These are phyloP conservation scores for Chymomyza procnemis DNA, from an alignment of 2,888 invertebrate genomes.

Conservation along the genomic window DNA sequence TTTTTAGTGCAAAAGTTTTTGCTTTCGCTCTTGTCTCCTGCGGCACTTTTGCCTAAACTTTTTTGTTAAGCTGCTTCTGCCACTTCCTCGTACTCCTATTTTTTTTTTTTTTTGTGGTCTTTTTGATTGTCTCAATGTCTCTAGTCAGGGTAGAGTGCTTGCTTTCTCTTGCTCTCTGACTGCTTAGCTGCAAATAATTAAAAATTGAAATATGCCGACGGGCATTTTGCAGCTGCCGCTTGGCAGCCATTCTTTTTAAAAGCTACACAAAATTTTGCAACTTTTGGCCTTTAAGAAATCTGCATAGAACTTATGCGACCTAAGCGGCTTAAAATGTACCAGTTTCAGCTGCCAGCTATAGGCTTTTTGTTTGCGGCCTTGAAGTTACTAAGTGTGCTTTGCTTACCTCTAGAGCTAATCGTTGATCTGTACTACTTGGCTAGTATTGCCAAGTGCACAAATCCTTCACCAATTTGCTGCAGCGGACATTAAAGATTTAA, in stretches of 20 bases:
- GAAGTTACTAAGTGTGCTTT: too few relatives aligned
- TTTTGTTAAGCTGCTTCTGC: background rate
- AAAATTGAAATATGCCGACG: constrained; percentile 21
- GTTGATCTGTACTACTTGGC: too few relatives aligned
- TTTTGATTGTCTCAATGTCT: background rate
- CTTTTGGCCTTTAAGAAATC: too few relatives aligned
- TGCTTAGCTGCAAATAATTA: constrained; percentile 43
- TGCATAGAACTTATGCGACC: too few relatives aligned
- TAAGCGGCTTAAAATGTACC: too few relatives aligned
- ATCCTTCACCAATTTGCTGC: too few relatives aligned
- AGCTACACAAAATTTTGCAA: too few relatives aligned
- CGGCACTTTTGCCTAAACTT: background rate
- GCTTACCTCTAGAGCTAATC: too few relatives aligned
- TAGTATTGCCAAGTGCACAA: too few relatives aligned
- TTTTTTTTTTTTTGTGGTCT: background rate
- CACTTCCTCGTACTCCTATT: background rate
- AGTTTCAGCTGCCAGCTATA: too few relatives aligned
- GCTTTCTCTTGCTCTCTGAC: constrained; percentile 11
- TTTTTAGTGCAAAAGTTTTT: constrained; percentile 36
- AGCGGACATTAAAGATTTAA: too few relatives aligned
- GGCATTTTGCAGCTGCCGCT: background rate
- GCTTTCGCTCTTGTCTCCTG: constrained; percentile 1
- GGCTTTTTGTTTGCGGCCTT: too few relatives aligned
- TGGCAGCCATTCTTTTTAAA: background rate
- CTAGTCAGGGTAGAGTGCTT: constrained; percentile 11